Conservation (phyloP, 2,888 invertebrate species). For the Cryptus armator region DNA sequence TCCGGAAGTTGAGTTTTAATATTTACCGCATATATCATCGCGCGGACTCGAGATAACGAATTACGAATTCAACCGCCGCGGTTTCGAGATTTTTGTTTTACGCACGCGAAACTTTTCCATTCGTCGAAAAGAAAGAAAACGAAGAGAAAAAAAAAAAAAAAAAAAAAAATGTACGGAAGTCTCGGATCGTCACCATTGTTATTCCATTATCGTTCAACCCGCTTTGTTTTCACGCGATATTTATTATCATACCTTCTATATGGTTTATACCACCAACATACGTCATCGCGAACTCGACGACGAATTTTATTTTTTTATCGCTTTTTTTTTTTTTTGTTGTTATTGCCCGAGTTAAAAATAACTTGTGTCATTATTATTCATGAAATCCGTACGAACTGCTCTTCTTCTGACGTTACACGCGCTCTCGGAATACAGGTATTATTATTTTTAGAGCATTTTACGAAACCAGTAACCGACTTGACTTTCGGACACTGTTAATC, state of each 20-base stretch:
- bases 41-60: not conserved
- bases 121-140: not conserved
- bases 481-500: not conserved
- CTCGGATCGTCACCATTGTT: not conserved
- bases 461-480: not conserved
- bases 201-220: conserved; percentile 5
- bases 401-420: not conserved
- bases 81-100: not conserved
- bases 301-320: conserved; percentile 12
- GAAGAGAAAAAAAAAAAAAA: not conserved
- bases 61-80: conserved; percentile 11
- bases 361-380: conserved; percentile 21
- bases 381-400: not conserved
- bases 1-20: not conserved
- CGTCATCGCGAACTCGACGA: conserved; percentile 13
- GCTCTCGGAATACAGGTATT: not conserved
- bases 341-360: conserved; percentile 1
- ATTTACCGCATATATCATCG: no score
- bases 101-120: conserved; percentile 12
- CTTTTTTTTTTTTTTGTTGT: not conserved
- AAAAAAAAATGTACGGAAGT: conserved; percentile 3
- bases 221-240: conserved; percentile 8
- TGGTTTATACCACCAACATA: not conserved
- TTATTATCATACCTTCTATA: not conserved
- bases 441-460: not conserved